Conservation (phyloP, 2,113 vertebrate genomes). For the Sakesphorus luctuosus region DNA sequence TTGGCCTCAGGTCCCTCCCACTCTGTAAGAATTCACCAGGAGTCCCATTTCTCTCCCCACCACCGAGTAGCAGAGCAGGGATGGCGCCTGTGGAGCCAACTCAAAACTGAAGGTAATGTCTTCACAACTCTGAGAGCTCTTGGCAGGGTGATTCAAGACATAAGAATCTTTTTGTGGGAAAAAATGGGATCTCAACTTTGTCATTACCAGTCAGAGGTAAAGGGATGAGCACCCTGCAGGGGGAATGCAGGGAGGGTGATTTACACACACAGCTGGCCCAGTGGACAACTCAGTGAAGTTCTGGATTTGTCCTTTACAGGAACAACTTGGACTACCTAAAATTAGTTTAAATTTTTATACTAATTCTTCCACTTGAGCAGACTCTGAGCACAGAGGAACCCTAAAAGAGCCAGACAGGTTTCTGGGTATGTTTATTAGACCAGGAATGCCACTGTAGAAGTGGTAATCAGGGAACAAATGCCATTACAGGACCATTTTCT, state of each 20-base stretch:
- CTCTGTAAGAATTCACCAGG: not conserved
- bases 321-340: not conserved
- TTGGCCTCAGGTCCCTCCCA: not conserved
- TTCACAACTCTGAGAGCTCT: fast-evolving
- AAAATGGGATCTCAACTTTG: fast-evolving
- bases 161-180: fast-evolving
- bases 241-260: fast-evolving
- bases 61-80: not conserved
- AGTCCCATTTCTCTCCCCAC: not conserved
- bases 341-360: not conserved
- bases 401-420: not conserved
- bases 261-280: fast-evolving
- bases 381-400: not conserved
- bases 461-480: not conserved
- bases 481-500: not conserved
- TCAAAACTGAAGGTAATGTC: fast-evolving
- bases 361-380: not conserved
- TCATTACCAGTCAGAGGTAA: not conserved
- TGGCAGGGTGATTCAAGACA: no score
- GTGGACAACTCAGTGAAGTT: fast-evolving
- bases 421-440: slow-evolving; percentile 78
- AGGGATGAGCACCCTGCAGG: fast-evolving
- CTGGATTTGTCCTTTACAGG: not conserved
- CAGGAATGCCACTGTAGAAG: slow-evolving; percentile 56
- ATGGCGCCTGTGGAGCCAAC: fast-evolving